Evolutionary conservation across 2,888 invertebrate species (phyloP).

Genomic region (Euproctis similis): DNA sequence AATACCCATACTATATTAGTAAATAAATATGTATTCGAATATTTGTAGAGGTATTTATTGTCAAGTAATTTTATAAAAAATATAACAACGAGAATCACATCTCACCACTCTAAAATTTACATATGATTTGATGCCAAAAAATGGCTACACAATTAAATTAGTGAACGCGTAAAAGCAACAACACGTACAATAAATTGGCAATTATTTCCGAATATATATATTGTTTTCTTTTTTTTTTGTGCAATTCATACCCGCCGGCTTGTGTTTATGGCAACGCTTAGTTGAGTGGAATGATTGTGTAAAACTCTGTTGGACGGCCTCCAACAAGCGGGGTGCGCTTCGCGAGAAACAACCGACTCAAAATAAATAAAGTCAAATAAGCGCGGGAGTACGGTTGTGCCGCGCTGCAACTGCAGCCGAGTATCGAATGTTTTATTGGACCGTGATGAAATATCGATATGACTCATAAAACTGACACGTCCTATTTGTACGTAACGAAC

Average conservation of each 20-base stretch:
- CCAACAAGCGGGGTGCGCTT: constrained; percentile 48
- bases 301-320: constrained; percentile 70
- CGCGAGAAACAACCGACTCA: constrained; percentile 61
- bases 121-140: no score
- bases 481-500: no score
- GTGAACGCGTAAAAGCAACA: constrained; percentile 40
- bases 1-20: no score
- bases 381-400: constrained; percentile 39
- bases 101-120: no score
- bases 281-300: constrained; percentile 76
- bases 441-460: constrained; percentile 28
- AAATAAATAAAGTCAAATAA: constrained; percentile 73
- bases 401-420: constrained; percentile 27
- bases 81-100: no score
- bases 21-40: no score
- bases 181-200: constrained; percentile 59
- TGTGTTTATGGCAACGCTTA: constrained; percentile 74
- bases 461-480: constrained; percentile 18
- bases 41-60: no score
- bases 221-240: no score
- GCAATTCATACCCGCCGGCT: constrained; percentile 70
- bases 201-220: constrained; percentile 66
- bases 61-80: no score
- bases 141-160: constrained; percentile 46
- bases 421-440: constrained; percentile 29